Percentiles rank a stretch among this genome's conserved stretches.
phyloP scores from a whole-genome alignment of 1,140 invertebrate genomes.

The Lethocerus indicus region DNA sequence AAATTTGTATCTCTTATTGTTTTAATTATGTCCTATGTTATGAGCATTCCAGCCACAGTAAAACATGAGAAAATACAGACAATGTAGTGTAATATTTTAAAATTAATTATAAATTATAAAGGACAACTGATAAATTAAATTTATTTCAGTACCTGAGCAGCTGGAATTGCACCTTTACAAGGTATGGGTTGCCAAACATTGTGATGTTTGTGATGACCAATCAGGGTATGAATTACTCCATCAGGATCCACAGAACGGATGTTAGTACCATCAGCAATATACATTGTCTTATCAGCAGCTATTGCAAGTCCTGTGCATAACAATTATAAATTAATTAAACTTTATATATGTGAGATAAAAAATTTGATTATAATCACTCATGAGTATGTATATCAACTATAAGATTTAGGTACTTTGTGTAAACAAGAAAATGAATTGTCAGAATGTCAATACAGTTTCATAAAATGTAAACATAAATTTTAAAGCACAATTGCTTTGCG shows the following conservation, averaged over 20 bases:
- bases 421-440: too few species aligned
- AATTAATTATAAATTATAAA: too few species aligned
- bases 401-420: too few species aligned
- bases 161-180: constrained; percentile 60
- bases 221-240: constrained; percentile 86
- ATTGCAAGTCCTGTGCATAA: constrained; percentile 55
- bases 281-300: constrained; percentile 78
- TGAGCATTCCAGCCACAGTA: too few species aligned
- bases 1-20: too few species aligned
- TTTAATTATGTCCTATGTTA: too few species aligned
- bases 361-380: too few species aligned
- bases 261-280: constrained; percentile 86
- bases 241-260: constrained; percentile 77
- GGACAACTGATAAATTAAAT: background rate
- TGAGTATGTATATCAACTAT: too few species aligned
- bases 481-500: too few species aligned
- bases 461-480: background rate
- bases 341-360: too few species aligned
- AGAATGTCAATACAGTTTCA: background rate
- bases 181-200: constrained; percentile 81
- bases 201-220: constrained; percentile 81
- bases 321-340: constrained; percentile 2
- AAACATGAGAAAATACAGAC: too few species aligned
- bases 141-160: constrained; percentile 31
- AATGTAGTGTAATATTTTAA: too few species aligned